Evolutionary conservation across 92 coral and sea anemone species (phyloP).

Genomic region (Ricordea florida): DNA sequence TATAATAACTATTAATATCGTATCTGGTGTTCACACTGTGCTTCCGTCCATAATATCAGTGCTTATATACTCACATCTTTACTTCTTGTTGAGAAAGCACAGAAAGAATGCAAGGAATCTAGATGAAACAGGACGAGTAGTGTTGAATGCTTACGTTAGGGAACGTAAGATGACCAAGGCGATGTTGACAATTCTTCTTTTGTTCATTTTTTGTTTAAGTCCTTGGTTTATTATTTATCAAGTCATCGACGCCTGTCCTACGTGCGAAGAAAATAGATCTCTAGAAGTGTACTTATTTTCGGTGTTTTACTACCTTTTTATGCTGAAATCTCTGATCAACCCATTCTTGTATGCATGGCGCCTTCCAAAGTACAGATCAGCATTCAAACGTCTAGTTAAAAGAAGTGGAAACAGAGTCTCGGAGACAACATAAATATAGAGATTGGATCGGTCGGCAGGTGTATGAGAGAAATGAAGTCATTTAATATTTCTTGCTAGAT

Average conservation of each 20-base stretch:
- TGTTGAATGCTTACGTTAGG: conserved; percentile 65
- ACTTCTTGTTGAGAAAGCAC: conserved; percentile 32
- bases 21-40: conserved; percentile 77
- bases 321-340: conserved; percentile 69
- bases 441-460: too few species aligned
- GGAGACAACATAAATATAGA: background rate
- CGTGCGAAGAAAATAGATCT: conserved; percentile 63
- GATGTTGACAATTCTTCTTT: conserved; percentile 38
- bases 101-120: conserved; percentile 42
- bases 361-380: conserved; percentile 61
- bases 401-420: background rate
- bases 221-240: conserved; percentile 87
- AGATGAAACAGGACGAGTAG: conserved; percentile 66
- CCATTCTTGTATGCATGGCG: conserved; percentile 86
- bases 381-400: conserved; percentile 33
- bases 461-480: too few species aligned
- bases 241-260: conserved; percentile 72
- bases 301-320: conserved; percentile 64
- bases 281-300: conserved; percentile 72
- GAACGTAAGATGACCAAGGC: conserved; percentile 73
- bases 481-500: too few species aligned
- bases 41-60: conserved; percentile 65
- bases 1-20: conserved; percentile 34
- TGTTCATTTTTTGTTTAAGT: conserved; percentile 66
- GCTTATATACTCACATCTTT: conserved; percentile 45